phyloP scores from a whole-genome alignment of 2,113 vertebrate genomes.

The Dendropsophus ebraccatus region DNA sequence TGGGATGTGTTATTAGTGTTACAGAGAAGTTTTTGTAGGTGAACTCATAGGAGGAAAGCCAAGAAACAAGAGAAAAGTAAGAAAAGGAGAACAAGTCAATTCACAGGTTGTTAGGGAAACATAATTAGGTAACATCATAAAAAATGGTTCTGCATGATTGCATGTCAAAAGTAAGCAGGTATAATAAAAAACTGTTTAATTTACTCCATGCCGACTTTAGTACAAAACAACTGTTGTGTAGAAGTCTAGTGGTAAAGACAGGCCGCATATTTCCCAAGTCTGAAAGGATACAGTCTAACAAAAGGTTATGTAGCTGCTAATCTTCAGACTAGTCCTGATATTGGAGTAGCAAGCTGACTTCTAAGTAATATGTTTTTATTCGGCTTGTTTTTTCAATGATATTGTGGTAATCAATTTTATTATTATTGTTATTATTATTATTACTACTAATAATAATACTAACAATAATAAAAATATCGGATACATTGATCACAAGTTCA shows the following conservation, averaged over 20 bases:
- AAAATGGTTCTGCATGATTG: conserved; percentile 58
- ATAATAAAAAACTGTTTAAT: conserved; percentile 58
- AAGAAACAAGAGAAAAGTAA: conserved; percentile 15
- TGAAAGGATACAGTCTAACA: conserved; percentile 43
- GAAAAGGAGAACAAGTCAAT: conserved; percentile 17
- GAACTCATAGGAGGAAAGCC: neutral
- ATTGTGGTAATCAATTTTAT: too few relatives aligned
- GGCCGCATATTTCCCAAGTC: conserved; percentile 38
- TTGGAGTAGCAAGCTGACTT: neutral
- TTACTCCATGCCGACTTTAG: conserved; percentile 55
- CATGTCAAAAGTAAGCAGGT: conserved; percentile 56
- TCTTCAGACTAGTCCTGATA: conserved; percentile 32
- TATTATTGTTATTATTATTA: too few relatives aligned
- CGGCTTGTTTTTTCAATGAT: neutral
- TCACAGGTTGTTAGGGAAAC: conserved; percentile 57
- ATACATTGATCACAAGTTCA: too few relatives aligned
- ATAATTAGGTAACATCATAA: conserved; percentile 58
- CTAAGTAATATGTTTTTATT: neutral
- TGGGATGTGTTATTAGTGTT: neutral
- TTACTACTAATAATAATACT: too few relatives aligned
- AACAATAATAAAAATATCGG: too few relatives aligned
- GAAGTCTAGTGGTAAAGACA: conserved; percentile 34
- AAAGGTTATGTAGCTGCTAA: conserved; percentile 41
- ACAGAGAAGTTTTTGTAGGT: conserved; percentile 17
- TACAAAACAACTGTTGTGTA: conserved; percentile 58